Percentiles rank a stretch among this genome's conserved stretches.
phyloP scores from a whole-genome alignment of 2,888 invertebrate species.

The Caenorhabditis zanzibari region DNA sequence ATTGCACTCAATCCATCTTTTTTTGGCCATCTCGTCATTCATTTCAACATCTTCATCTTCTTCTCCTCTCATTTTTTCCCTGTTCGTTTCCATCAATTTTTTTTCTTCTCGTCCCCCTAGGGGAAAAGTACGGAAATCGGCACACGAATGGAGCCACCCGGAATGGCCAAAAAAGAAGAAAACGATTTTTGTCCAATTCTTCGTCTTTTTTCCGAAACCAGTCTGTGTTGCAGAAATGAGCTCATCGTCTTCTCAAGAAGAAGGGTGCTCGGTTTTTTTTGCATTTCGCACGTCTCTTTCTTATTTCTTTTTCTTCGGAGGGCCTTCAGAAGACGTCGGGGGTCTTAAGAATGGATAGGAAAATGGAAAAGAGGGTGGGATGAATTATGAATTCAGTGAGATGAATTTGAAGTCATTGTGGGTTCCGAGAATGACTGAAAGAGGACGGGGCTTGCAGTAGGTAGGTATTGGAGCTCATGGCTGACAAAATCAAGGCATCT shows the following conservation, averaged over 20 bases:
- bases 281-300: constrained; percentile 42
- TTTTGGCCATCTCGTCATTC: constrained; percentile 22
- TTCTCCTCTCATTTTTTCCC: constrained; percentile 10
- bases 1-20: constrained; percentile 21
- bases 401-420: neutral
- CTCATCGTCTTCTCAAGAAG: constrained; percentile 25
- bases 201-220: neutral
- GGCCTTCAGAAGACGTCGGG: constrained; percentile 8
- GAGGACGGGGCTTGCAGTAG: no score
- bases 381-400: neutral
- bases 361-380: constrained; percentile 2
- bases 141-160: neutral
- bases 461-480: no score
- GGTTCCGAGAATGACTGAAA: no score
- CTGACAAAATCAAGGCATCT: no score
- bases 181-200: constrained; percentile 33
- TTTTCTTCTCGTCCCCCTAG: neutral
- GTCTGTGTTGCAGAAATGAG: constrained; percentile 17
- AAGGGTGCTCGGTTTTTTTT: constrained; percentile 9
- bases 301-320: constrained; percentile 19
- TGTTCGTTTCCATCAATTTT: constrained; percentile 30
- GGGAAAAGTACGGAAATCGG: neutral
- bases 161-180: constrained; percentile 3
- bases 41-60: constrained; percentile 29
- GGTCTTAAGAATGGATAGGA: constrained; percentile 34